Percentiles rank a stretch among this genome's conserved stretches.
These are phyloP conservation scores for Agrypnus murinus DNA, from an alignment of 2,888 invertebrate species.

Conservation along the genomic window DNA sequence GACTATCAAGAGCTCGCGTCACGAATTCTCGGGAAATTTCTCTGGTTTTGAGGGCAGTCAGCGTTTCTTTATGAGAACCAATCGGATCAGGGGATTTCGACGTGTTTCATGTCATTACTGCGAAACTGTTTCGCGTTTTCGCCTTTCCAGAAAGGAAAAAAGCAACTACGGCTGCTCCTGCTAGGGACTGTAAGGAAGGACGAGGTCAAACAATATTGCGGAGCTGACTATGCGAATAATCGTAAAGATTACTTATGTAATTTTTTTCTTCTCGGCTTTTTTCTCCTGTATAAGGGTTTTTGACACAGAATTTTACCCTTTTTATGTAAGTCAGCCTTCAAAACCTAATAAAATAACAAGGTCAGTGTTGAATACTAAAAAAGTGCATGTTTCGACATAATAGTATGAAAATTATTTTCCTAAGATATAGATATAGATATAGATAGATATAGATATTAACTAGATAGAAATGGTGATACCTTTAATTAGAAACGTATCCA, in stretches of 20 bases:
- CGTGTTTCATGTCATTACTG: conserved; percentile 43
- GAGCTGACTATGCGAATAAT: conserved; percentile 37
- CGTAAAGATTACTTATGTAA: conserved; percentile 30
- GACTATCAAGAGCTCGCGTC: conserved; percentile 40
- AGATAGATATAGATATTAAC: too few species aligned
- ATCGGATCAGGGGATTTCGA: conserved; percentile 41
- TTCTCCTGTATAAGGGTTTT: too few species aligned
- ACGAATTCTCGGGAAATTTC: conserved; percentile 41
- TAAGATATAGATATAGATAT: too few species aligned
- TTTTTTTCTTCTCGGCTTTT: neutral
- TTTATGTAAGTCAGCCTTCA: too few species aligned
- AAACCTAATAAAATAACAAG: too few species aligned
- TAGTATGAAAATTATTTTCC: too few species aligned
- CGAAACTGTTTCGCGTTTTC: conserved; percentile 41
- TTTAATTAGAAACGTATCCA: too few species aligned
- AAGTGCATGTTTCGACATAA: too few species aligned
- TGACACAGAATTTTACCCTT: too few species aligned
- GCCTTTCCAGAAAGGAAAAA: conserved; percentile 16
- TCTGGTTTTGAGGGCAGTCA: conserved; percentile 45
- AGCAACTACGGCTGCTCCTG: too few species aligned
- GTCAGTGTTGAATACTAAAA: too few species aligned
- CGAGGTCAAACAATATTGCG: conserved; percentile 7
- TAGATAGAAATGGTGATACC: too few species aligned
- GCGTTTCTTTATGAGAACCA: conserved; percentile 48
- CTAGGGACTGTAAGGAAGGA: conserved; percentile 6